A percentile compares a stretch with the other conserved stretches of the same genome.
These are phyloP conservation scores for Centropus bengalensis DNA, from an alignment of 2,113 vertebrate species.

Conservation along the genomic window DNA sequence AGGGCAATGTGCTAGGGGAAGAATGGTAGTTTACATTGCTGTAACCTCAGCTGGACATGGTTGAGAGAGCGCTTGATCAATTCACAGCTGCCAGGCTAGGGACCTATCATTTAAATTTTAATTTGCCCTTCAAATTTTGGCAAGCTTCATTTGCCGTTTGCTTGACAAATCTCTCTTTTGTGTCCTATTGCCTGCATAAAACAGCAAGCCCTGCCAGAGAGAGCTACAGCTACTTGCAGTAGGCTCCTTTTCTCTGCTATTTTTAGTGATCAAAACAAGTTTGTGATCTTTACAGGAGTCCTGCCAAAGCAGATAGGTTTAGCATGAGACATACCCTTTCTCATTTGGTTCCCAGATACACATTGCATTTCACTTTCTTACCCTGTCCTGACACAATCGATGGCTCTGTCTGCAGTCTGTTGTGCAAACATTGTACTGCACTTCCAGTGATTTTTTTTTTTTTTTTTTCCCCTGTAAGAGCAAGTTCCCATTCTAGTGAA, in stretches of 20 bases:
- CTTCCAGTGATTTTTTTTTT: constrained; percentile 33
- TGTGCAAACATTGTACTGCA: constrained; percentile 2
- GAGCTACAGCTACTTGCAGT: background rate
- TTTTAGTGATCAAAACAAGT: constrained; percentile 44
- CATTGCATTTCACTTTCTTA: background rate
- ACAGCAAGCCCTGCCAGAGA: background rate
- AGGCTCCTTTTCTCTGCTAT: constrained; percentile 30
- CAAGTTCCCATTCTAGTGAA: background rate
- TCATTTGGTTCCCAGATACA: background rate
- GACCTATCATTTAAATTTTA: constrained; percentile 31
- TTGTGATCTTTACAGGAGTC: background rate
- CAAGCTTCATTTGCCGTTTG: background rate
- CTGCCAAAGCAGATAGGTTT: constrained; percentile 34
- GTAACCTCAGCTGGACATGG: background rate
- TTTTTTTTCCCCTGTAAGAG: background rate
- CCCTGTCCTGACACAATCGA: background rate
- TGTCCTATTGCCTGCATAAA: background rate
- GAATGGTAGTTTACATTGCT: background rate
- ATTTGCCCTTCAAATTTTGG: constrained; percentile 35
- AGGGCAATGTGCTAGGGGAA: background rate
- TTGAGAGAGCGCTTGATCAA: constrained; percentile 8
- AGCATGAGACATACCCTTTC: background rate
- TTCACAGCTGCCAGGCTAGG: constrained; percentile 21
- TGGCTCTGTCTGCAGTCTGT: background rate
- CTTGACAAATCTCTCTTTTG: constrained; percentile 12